Evolutionary conservation across 2,113 vertebrate species (phyloP), one percentile per base, ranked within the genome.

Genomic region (Paraplagusia blochii): DNA sequence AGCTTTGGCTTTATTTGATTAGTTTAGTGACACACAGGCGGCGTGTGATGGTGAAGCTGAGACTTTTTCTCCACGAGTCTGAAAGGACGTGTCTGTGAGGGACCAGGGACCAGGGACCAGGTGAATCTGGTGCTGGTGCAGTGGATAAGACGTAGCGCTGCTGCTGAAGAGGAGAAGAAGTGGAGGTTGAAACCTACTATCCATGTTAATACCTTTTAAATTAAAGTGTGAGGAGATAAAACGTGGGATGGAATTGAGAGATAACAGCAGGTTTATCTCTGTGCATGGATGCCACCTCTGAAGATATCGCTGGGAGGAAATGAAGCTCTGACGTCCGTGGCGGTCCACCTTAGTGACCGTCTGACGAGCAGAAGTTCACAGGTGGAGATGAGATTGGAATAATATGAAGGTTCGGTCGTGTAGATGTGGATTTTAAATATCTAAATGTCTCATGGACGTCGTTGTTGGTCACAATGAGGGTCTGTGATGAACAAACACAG

Each of bases 1-100:
- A 74, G 82, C 64, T 84, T 88, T 85, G 74, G 88, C 68, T 83
- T 84, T 75, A 77, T 76, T 78, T 77, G 72, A 88, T 82, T 79
- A 75, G 77, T 81, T 80, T 52, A 63, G 63, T 69, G 53, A 57
- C 69, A 72, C 56, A 71, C 17, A 4, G 66, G 59, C 43, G 43
- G 44, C n/a, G 56, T 15, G 47, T 3, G 38, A 16, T 17, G 57
- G 59, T 13, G 22, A 61, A 53, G 1, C 10, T 12, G 38, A 39
- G 12, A 4, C 38, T 12, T 8, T 39, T 39, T 10, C 38, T 39
- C 10, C 1, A 11, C 12, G 9, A 12, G 38, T 39, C 13, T 29
- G 22, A 29, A 6, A 2, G 22, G 22, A 29, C 6, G 22, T 29
- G 2, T 4, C 22, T 6, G 6, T 6, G 22, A 29, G 22, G 22